Evolutionary conservation across 2,888 invertebrate species (phyloP).

Genomic region (Hemistola chrysoprasaria): DNA sequence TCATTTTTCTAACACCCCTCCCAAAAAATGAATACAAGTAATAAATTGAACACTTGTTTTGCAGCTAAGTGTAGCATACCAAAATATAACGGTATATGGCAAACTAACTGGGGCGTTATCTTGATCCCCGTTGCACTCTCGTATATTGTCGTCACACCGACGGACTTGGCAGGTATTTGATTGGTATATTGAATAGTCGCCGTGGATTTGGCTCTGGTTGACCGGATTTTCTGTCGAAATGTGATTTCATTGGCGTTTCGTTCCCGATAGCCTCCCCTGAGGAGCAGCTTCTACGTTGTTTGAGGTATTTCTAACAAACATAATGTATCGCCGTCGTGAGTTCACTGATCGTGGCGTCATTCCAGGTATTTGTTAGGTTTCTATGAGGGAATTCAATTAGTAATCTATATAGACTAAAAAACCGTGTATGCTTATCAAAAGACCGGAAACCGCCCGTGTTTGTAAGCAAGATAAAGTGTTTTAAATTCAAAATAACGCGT

Average conservation of each 20-base stretch:
- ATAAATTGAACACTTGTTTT: conserved; percentile 79
- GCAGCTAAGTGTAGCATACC: conserved; percentile 76
- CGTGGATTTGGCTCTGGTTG: conserved; percentile 42
- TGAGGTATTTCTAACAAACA: conserved; percentile 66
- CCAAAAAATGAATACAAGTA: conserved; percentile 58
- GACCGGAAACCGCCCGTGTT: too few species aligned
- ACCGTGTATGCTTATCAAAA: too few species aligned
- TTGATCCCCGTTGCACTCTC: conserved; percentile 67
- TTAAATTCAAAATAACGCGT: too few species aligned
- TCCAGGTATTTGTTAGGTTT: conserved; percentile 77
- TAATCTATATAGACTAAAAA: too few species aligned
- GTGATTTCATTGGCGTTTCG: conserved; percentile 39
- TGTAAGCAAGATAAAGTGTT: too few species aligned
- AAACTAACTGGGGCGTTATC: conserved; percentile 67
- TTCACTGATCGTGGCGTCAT: conserved; percentile 47
- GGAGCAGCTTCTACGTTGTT: conserved; percentile 59
- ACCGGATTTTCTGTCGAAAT: conserved; percentile 29
- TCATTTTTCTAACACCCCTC: conserved; percentile 33
- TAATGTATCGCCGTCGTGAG: conserved; percentile 58
- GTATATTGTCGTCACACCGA: conserved; percentile 79
- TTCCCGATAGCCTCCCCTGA: conserved; percentile 43
- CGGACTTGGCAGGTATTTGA: conserved; percentile 80
- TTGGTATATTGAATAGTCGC: conserved; percentile 77
- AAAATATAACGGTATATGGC: conserved; percentile 78
- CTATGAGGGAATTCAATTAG: conserved; percentile 31